Evolutionary conservation across 2,888 invertebrate genomes (phyloP).

Genomic region (Timema cristinae): DNA sequence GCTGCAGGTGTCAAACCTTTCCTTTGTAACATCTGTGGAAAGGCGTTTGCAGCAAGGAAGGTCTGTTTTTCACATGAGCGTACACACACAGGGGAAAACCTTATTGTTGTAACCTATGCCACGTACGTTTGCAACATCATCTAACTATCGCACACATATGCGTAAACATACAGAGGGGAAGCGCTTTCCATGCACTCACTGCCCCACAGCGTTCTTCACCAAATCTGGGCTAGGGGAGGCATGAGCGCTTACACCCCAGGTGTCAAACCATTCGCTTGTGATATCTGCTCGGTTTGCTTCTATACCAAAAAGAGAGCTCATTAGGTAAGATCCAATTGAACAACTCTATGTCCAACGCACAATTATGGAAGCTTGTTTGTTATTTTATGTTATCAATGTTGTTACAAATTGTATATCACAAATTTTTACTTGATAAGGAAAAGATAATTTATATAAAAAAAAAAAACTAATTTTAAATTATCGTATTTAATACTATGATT

Average conservation of each 20-base stretch:
- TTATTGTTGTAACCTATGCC: conserved; percentile 12
- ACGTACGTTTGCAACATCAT: conserved; percentile 10
- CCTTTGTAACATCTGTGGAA: conserved; percentile 21
- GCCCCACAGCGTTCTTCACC: conserved; percentile 14
- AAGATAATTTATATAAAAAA: too few species aligned
- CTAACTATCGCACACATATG: conserved; percentile 19
- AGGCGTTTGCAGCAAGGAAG: conserved; percentile 17
- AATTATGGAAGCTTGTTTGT: too few species aligned
- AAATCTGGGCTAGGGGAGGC: conserved; percentile 20
- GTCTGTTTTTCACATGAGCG: conserved; percentile 16
- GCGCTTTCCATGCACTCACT: conserved; percentile 9
- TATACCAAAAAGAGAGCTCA: conserved; percentile 21
- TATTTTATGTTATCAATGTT: too few species aligned
- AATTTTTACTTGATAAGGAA: too few species aligned
- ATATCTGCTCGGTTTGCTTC: conserved; percentile 17
- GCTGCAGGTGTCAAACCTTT: conserved; percentile 7
- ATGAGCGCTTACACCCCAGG: conserved; percentile 17
- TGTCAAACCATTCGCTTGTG: conserved; percentile 18
- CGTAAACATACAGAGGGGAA: conserved; percentile 17
- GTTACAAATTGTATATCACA: too few species aligned
- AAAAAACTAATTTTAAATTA: too few species aligned
- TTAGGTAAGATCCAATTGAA: not conserved
- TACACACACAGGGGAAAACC: conserved; percentile 19
- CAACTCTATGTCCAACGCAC: too few species aligned
- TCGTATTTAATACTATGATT: too few species aligned